phyloP scores from a whole-genome alignment of 2,113 vertebrate genomes.

The Hirundichthys speculiger region DNA sequence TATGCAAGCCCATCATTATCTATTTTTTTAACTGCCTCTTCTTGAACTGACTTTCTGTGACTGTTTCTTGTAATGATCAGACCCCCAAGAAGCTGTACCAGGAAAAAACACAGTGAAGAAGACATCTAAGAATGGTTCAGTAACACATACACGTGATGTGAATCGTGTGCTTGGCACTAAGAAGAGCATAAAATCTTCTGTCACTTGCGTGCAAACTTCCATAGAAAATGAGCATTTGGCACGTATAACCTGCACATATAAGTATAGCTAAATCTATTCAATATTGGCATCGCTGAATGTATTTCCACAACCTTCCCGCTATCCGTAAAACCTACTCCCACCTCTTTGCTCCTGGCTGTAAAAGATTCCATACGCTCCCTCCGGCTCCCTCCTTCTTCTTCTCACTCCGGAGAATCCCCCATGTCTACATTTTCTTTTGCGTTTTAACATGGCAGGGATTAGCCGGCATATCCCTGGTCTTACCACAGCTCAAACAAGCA shows the following conservation, averaged over 20 bases:
- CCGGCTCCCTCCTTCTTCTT: conserved; percentile 70
- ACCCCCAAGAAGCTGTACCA: no score
- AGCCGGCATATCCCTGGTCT: conserved; percentile 79
- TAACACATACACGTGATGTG: conserved; percentile 28
- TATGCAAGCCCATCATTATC: no score
- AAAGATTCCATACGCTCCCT: conserved; percentile 53
- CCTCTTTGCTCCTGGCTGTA: conserved; percentile 57
- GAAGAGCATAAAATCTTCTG: background rate
- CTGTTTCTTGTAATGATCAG: no score
- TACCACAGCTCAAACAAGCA: conserved; percentile 78
- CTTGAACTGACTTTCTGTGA: no score
- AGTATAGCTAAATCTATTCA: conserved; percentile 45
- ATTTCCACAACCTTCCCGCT: conserved; percentile 36
- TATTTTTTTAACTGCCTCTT: no score
- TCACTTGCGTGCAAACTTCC: conserved; percentile 16
- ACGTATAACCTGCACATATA: conserved; percentile 4
- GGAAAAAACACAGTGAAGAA: background rate
- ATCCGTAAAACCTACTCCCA: conserved; percentile 61
- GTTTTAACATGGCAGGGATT: conserved; percentile 81
- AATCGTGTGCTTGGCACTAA: background rate
- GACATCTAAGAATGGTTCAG: background rate
- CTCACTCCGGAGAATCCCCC: conserved; percentile 64
- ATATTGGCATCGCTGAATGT: conserved; percentile 57
- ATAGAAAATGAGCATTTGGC: conserved; percentile 41
- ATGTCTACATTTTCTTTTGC: conserved; percentile 72